Evolutionary conservation across 2,797 vertebrate genomes (phyloP), one percentile per base, ranked within the genome.

Genomic region (Odontamblyopus lacepedii): DNA sequence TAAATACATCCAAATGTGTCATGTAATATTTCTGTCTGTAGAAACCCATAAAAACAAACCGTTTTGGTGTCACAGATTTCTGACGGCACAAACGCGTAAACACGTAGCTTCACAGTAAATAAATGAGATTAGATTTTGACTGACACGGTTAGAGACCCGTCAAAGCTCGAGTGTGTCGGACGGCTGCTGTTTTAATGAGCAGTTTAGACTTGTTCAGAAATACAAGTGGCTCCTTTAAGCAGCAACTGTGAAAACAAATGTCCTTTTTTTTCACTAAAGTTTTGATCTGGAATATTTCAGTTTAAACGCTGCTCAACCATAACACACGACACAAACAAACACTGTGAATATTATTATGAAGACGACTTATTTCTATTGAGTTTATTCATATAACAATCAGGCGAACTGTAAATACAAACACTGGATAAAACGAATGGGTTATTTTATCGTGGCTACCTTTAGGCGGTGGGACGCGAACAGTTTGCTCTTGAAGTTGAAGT

Each of bases 141-240:
- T 63, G 61, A 63, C 32, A 8, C 19, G 38, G 48, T n/a, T 48
- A 12, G 69, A 91, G 83, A 94, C 94, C 12, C 16, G 27, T 95
- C 93, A 57, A 12, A 12, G 55, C 55, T 57, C 19, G 9, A 55
- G n/a, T n/a, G 7, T 8, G 7, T 2, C 23, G 44, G 51, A 94
- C 11, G 93, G 19, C 53, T 80, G 86, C 93, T 92, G 85, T 91
- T 83, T 94, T 95, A 83, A 95, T 96, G 85, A 83, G 80, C 65
- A 51, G 30, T 85, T 88, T 78, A 83, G 83, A 83, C 82, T 85
- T 85, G 84, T 91, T 88, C 86, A 84, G 78, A 87, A 83, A 87
- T 80, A 63, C 71, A 88, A 90, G 75, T 67, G 75, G 85, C 82
- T 67, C 77, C 41, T 82, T 90, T 89, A 85, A 74, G 83, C 74